Base-by-base conservation (phyloP, 1,140 invertebrate species). In the Coenobita brevimanus region DNA sequence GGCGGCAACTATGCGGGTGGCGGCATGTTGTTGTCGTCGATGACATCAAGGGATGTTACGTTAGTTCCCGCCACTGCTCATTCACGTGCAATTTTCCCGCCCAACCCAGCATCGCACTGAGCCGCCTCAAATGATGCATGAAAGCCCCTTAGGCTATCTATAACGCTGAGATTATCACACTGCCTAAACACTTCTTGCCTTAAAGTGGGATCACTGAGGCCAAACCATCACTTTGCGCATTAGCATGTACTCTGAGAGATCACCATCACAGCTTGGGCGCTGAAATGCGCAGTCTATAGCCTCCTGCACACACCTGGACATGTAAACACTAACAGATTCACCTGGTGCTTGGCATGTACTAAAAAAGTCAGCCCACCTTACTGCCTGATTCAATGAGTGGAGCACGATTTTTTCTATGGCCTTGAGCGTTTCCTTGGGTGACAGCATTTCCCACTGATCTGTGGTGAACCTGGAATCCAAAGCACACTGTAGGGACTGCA, bases 311-410 rank as follows among this genome's bases (percentile, higher is more conserved):
- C n/a, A n/a, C n/a, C n/a, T n/a, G n/a, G n/a, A n/a, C n/a, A n/a
- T n/a, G n/a, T n/a, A n/a, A n/a, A n/a, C 75, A 46, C 75, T 43
- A 3, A 78, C 41, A 2, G 38, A 13, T 43, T 78, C 38, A 46
- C 43, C 38, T 41, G 36, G 4, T 3, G 3, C 41, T 33, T 78
- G 75, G 15, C 17, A 3, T 21, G 21, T 46, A 6, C 41, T 43
- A 46, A 43, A 78, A 46, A 78, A 78, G 4, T 43, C 43, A 46
- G 21, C 17, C 75, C 75, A 78, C 30, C 10, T 75, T 6, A 75
- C 71, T 75, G 71, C 75, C 75, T 78, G 75, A 33, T 78, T 78
- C 21, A 43, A 43, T 33, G 41, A 41, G 2, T n/a, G 75, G 2
- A 3, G 41, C 75, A 46, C 41, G 2, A 78, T n/a, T n/a, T n/a